phyloP scores from a whole-genome alignment of 2,113 vertebrate species.

The Pachyramphus minor region DNA sequence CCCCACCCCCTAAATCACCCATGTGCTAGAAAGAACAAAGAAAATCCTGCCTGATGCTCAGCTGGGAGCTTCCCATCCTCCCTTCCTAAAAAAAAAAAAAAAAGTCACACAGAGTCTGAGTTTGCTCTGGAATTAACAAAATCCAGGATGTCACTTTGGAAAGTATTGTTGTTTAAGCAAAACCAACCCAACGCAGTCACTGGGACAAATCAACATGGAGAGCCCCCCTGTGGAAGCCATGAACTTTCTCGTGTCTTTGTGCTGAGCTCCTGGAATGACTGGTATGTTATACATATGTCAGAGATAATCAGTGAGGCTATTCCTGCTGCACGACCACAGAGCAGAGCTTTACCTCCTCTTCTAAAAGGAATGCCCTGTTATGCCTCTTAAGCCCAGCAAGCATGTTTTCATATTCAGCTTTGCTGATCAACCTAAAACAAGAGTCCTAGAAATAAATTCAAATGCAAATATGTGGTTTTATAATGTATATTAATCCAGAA shows the following conservation, averaged over 20 bases:
- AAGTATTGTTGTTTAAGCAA: neutral
- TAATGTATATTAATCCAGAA: neutral
- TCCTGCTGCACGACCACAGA: neutral
- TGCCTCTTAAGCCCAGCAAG: neutral
- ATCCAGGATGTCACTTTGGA: neutral
- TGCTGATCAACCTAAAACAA: neutral
- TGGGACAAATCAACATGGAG: neutral
- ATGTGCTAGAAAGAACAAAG: neutral
- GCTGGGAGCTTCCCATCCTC: neutral
- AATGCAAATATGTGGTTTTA: neutral
- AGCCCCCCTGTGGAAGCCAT: neutral
- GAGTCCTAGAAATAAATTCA: neutral
- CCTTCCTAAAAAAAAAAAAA: neutral
- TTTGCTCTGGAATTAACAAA: neutral
- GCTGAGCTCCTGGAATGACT: neutral
- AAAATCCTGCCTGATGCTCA: neutral
- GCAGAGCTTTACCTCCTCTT: neutral
- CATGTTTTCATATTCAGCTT: neutral
- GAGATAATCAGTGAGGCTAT: neutral
- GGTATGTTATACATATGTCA: neutral
- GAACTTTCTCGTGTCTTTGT: neutral
- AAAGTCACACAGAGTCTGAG: neutral
- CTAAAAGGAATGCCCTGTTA: neutral
- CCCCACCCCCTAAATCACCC: fast-evolving
- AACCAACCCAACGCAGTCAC: neutral